Evolutionary conservation across 2,888 invertebrate species (phyloP).

Genomic region (Acanthopleura granulata): DNA sequence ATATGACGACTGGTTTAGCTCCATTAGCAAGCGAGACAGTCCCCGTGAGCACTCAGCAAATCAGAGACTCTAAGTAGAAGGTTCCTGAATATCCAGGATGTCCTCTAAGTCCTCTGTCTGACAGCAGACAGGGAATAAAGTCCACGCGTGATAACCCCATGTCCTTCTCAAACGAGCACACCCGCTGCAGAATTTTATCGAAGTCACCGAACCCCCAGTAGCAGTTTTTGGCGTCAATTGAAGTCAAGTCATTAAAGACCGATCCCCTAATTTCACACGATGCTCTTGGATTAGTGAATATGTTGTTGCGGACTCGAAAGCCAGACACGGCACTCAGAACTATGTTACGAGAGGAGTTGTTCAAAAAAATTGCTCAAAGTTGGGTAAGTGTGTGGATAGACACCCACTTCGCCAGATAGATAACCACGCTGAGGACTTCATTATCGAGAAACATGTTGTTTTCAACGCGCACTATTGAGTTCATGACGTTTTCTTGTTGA

Average conservation of each 20-base stretch:
- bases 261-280: not conserved
- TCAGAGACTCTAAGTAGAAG: not conserved
- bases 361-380: not conserved
- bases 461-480: not conserved
- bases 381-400: not conserved
- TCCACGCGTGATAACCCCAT: constrained; percentile 23
- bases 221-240: constrained; percentile 23
- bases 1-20: not conserved
- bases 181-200: constrained; percentile 15
- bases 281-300: not conserved
- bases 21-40: not conserved
- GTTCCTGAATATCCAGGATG: not conserved
- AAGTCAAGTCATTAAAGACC: not conserved
- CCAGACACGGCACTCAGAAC: not conserved
- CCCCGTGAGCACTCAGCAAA: not conserved
- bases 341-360: not conserved
- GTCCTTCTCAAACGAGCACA: constrained; percentile 32
- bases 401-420: not conserved
- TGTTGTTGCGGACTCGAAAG: not conserved
- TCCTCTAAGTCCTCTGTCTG: not conserved
- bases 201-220: constrained; percentile 22
- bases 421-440: not conserved
- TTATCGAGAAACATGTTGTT: constrained; percentile 27
- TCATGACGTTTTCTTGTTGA: too few relatives aligned
- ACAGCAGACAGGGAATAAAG: constrained; percentile 24